phyloP scores from a whole-genome alignment of 1,140 invertebrate species.

The Lepidostoma basale region DNA sequence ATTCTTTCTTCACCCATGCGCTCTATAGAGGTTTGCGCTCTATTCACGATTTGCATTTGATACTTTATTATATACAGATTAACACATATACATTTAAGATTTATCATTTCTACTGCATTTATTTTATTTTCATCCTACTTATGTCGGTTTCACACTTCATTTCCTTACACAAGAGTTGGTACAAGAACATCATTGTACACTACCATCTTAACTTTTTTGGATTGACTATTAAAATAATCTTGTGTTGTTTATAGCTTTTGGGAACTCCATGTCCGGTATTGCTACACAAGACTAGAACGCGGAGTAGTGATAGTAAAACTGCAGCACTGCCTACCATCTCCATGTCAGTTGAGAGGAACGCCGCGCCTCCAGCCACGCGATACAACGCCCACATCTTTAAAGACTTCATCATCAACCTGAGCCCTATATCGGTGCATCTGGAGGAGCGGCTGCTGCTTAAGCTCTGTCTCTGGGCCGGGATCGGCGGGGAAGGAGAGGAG shows the following conservation, averaged over 20 bases:
- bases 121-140: too few species aligned
- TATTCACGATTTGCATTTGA: too few species aligned
- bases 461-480: slow-evolving; percentile 67
- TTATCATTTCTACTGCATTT: too few species aligned
- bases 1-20: too few species aligned
- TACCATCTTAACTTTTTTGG: too few species aligned
- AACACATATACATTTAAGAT: too few species aligned
- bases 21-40: too few species aligned
- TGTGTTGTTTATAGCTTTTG: slow-evolving; percentile 69
- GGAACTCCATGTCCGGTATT: slow-evolving; percentile 84
- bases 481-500: slow-evolving; percentile 67
- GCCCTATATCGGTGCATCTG: slow-evolving; percentile 82
- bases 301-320: slow-evolving; percentile 46
- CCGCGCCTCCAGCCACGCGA: slow-evolving; percentile 57
- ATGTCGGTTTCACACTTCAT: too few species aligned
- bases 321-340: slow-evolving; percentile 67
- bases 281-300: slow-evolving; percentile 55
- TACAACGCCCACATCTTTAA: slow-evolving; percentile 63
- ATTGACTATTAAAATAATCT: too few species aligned
- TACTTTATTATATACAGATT: too few species aligned
- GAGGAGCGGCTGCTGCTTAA: slow-evolving; percentile 90
- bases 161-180: too few species aligned
- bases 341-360: slow-evolving; percentile 69
- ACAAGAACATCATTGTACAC: too few species aligned
- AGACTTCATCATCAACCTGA: slow-evolving; percentile 81